Conservation (phyloP, 64 coral and sea anemone species). For the Montipora efflorescens region DNA sequence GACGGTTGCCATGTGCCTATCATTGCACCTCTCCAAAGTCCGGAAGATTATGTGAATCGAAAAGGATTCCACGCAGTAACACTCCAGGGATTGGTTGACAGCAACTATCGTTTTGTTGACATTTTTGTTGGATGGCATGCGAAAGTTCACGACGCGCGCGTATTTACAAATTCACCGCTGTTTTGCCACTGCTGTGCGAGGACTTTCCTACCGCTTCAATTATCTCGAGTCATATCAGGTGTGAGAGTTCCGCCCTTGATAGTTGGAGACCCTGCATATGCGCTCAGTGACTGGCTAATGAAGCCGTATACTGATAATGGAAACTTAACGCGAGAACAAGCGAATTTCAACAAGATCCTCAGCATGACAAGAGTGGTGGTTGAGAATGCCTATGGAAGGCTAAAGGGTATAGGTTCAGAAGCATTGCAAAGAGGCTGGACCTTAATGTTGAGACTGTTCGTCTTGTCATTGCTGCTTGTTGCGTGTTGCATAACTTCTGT, state of each 20-base stretch:
- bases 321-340: slow-evolving; percentile 55
- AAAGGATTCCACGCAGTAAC: too few relatives aligned
- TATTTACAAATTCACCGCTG: too few relatives aligned
- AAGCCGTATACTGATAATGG: slow-evolving; percentile 27
- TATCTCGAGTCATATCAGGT: neutral
- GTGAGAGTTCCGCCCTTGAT: neutral
- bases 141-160: too few relatives aligned
- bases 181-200: slow-evolving; percentile 3
- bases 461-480: slow-evolving; percentile 37
- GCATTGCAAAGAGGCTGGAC: slow-evolving; percentile 59
- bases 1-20: neutral
- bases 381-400: slow-evolving; percentile 75
- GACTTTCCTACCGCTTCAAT: neutral
- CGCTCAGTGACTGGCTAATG: neutral
- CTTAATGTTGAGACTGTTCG: slow-evolving; percentile 30
- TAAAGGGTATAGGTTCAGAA: slow-evolving; percentile 63
- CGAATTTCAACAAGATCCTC: slow-evolving; percentile 50
- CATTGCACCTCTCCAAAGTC: neutral
- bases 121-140: too few relatives aligned
- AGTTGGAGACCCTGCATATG: neutral
- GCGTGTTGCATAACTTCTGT: slow-evolving; percentile 72
- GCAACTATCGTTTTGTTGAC: too few relatives aligned
- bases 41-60: slow-evolving; percentile 17
- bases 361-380: slow-evolving; percentile 76
- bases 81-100: too few relatives aligned